These are phyloP conservation scores for Disparrhopalites patrizii DNA, from an alignment of 2,888 invertebrate genomes.

Conservation along the genomic window DNA sequence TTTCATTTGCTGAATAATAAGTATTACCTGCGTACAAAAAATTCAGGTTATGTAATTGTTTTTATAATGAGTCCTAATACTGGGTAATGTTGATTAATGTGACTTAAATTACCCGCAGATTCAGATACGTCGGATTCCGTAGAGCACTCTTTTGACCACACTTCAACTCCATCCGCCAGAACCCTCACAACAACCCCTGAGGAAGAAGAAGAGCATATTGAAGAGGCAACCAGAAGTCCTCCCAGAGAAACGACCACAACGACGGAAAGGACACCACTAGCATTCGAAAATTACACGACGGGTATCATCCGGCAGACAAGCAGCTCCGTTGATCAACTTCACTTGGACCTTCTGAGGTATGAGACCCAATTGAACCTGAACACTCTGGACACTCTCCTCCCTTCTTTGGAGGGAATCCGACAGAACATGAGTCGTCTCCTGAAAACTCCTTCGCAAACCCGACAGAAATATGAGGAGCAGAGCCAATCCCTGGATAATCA, in stretches of 20 bases:
- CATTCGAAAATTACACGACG: not conserved
- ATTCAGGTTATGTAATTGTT: too few relatives aligned
- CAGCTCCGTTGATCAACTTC: not conserved
- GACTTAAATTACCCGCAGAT: too few relatives aligned
- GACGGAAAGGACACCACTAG: not conserved
- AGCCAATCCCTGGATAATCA: not conserved
- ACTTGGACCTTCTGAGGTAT: not conserved
- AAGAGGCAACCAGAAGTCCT: too few relatives aligned
- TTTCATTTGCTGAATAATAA: too few relatives aligned
- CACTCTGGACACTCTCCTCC: not conserved
- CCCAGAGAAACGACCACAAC: not conserved
- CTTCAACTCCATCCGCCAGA: too few relatives aligned
- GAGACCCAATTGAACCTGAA: not conserved
- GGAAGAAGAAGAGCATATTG: too few relatives aligned
- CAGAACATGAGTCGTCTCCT: not conserved
- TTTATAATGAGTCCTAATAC: too few relatives aligned
- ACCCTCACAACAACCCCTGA: not conserved
- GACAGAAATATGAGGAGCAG: not conserved
- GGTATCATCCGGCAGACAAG: not conserved
- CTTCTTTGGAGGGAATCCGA: not conserved
- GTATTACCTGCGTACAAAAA: too few relatives aligned
- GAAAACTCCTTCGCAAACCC: not conserved
- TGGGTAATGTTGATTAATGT: too few relatives aligned
- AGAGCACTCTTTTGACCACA: too few relatives aligned
- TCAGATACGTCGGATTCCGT: too few relatives aligned